Percentiles rank a stretch among this genome's conserved stretches.
These are phyloP conservation scores for Tenebrio molitor DNA, from an alignment of 1,140 invertebrate species.

Conservation along the genomic window DNA sequence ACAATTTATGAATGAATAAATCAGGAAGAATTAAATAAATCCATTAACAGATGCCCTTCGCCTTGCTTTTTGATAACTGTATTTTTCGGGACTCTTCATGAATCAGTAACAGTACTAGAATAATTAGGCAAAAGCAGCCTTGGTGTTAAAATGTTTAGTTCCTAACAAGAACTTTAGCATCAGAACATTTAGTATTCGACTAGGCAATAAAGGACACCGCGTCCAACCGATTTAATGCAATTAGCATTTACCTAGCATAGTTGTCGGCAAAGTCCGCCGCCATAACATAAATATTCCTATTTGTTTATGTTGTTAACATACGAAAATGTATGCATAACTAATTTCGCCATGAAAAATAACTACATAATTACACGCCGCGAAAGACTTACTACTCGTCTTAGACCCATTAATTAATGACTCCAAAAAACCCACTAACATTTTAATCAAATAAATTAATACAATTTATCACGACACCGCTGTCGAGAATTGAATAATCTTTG, in stretches of 20 bases:
- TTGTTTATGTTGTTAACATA: conserved; percentile 36
- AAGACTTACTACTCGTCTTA: background rate
- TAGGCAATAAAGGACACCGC: background rate
- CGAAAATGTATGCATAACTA: background rate
- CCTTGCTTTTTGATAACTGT: too few relatives aligned
- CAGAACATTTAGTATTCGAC: too few relatives aligned
- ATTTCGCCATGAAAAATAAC: conserved; percentile 3
- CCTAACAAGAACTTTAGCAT: too few relatives aligned
- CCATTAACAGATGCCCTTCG: too few relatives aligned
- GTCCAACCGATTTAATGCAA: conserved; percentile 8
- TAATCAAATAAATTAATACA: conserved; percentile 8
- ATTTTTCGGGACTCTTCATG: too few relatives aligned
- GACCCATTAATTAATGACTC: background rate
- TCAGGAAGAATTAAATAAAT: too few relatives aligned
- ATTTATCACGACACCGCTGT: background rate
- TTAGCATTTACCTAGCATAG: background rate
- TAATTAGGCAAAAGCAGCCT: too few relatives aligned
- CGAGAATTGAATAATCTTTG: background rate
- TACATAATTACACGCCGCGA: background rate
- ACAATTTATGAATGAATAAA: too few relatives aligned
- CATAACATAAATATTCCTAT: conserved; percentile 29
- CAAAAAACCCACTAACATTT: background rate
- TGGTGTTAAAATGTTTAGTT: too few relatives aligned
- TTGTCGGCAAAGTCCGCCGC: background rate
- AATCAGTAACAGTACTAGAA: too few relatives aligned